Evolutionary conservation across 2,113 vertebrate genomes (phyloP), one percentile per base, ranked within the genome.

Genomic region (Corythoichthys intestinalis): DNA sequence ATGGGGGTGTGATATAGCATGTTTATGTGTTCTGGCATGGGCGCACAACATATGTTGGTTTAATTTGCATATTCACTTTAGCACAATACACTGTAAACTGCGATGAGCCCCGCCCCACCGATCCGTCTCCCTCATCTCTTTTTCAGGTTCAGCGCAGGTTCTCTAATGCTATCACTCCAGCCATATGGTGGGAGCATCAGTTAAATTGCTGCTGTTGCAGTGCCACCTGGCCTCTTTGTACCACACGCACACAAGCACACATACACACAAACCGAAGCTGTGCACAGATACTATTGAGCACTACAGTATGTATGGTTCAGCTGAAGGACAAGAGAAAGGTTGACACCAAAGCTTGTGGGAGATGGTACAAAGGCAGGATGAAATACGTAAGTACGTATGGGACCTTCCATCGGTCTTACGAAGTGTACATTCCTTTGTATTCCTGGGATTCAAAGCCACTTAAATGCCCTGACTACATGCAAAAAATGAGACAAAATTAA

Each of bases 171-270:
- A 86, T 90, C 87, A 87, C 73, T 85, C 78, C 69, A 75, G 83
- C 82, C 87, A 90, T 90, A 90, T 88, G 88, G 83, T 69, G 67
- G 61, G 73, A 84, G 83, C 88, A 90, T 90, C 88, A 83, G 85
- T 86, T 80, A 86, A 86, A 85, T 84, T 87, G 84, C 83, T 90
- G 87, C 82, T 85, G 85, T 90, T 87, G 84, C 84, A 87, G 75
- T 67, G 59, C 49, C 71, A 70, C 66, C 72, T 85, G 76, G 83
- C 73, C 70, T 46, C 70, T 17, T 56, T 76, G 62, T 79, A 84
- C 76, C 68, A 50, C 57, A 0, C 71, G 38, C 38, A 44, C 67
- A 57, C 66, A 38, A 53, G 35, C 35, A 57, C 60, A 14, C 20
- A 38, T 44, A 6, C 69, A 5, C 59, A 10, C 71, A 61, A 39